Evolutionary conservation across 2,797 vertebrate genomes (phyloP).

Genomic region (Anomalospiza imberbis): DNA sequence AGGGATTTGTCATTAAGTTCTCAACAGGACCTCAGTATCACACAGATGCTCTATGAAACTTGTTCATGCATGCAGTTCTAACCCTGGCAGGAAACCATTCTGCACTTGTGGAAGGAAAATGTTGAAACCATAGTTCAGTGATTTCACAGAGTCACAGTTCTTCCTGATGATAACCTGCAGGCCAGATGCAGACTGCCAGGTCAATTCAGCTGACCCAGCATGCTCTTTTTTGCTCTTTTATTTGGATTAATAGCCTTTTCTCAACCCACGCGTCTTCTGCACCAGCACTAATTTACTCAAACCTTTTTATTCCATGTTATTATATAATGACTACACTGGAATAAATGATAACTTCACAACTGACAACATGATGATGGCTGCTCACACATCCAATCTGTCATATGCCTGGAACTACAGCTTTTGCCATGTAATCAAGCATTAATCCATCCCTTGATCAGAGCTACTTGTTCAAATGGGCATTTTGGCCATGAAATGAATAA

Average conservation of each 20-base stretch:
- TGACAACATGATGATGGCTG: neutral
- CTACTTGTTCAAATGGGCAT: neutral
- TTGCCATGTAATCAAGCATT: neutral
- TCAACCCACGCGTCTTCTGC: neutral
- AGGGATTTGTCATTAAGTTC: neutral
- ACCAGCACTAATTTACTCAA: neutral
- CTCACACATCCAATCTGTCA: neutral
- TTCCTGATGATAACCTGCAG: neutral
- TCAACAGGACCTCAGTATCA: neutral
- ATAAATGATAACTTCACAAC: neutral
- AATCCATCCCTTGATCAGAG: neutral
- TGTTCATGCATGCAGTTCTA: neutral
- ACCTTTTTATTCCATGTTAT: neutral
- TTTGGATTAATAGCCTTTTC: neutral
- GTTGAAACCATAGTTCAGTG: neutral
- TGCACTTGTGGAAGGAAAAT: neutral
- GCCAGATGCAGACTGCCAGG: neutral
- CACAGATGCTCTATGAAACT: neutral
- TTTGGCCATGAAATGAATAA: neutral
- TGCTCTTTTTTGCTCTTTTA: neutral
- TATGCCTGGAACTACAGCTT: neutral
- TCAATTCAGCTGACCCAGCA: neutral
- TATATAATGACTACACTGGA: neutral
- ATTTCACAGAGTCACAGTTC: neutral
- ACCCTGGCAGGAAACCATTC: neutral